phyloP scores from a whole-genome alignment of 2,113 vertebrate genomes.

The Donacobius atricapilla region DNA sequence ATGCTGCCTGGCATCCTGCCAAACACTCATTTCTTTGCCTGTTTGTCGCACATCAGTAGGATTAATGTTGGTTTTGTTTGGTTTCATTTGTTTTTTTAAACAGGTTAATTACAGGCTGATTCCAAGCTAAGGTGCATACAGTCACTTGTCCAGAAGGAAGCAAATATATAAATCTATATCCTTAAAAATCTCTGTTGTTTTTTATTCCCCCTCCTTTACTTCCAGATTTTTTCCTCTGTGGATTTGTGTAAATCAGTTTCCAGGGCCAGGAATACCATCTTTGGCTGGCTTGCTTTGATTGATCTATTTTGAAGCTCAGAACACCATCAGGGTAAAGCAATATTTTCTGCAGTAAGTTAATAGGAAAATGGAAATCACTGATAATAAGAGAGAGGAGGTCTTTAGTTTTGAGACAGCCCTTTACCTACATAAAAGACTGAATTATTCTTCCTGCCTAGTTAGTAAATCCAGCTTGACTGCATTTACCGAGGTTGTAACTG shows the following conservation, averaged over 20 bases:
- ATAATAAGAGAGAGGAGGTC: neutral
- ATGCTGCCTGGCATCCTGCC: neutral
- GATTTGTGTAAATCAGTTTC: constrained; percentile 21
- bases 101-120: constrained; percentile 37
- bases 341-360: constrained; percentile 36
- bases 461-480: neutral
- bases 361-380: constrained; percentile 37
- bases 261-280: neutral
- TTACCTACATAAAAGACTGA: neutral
- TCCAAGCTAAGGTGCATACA: neutral
- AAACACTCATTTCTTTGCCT: neutral
- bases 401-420: constrained; percentile 13
- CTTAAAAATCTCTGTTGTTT: neutral
- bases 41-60: neutral
- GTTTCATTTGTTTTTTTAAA: neutral
- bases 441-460: neutral
- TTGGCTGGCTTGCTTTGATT: constrained; percentile 1
- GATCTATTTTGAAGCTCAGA: neutral
- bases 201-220: neutral
- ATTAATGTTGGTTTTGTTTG: neutral
- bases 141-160: neutral
- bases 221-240: neutral
- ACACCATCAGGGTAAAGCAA: neutral
- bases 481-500: neutral
- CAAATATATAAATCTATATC: neutral